Evolutionary conservation across 2,888 invertebrate genomes (phyloP).

Genomic region (Parascotia fuliginaria): DNA sequence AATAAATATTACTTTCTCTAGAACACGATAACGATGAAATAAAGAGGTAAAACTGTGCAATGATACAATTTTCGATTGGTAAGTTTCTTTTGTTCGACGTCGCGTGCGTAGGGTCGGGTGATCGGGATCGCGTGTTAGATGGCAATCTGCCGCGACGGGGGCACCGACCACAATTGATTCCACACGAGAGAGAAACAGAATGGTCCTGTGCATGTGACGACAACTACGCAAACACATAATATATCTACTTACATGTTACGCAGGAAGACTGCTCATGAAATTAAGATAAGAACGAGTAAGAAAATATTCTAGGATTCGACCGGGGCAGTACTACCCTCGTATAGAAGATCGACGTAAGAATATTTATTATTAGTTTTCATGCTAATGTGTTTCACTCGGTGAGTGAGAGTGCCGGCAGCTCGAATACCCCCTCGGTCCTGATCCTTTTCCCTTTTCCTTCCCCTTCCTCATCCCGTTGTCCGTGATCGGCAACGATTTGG

Average conservation of each 20-base stretch:
- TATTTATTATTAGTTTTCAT: too few relatives aligned
- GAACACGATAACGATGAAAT: slow-evolving; percentile 42
- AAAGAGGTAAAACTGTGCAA: slow-evolving; percentile 54
- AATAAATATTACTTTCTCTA: slow-evolving; percentile 26
- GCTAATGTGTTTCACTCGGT: too few relatives aligned
- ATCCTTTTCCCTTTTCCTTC: too few relatives aligned
- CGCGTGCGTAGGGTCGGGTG: slow-evolving; percentile 75
- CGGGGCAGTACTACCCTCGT: too few relatives aligned
- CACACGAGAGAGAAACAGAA: slow-evolving; percentile 56
- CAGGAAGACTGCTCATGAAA: slow-evolving; percentile 44
- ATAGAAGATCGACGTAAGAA: too few relatives aligned
- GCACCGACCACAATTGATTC: slow-evolving; percentile 80
- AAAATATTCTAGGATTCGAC: slow-evolving; percentile 38
- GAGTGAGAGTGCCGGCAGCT: too few relatives aligned
- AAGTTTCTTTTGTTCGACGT: slow-evolving; percentile 73
- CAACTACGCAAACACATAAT: slow-evolving; percentile 21
- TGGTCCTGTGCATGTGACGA: slow-evolving; percentile 45
- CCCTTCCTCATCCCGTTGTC: too few relatives aligned
- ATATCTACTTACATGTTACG: slow-evolving; percentile 24
- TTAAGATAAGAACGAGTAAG: slow-evolving; percentile 42
- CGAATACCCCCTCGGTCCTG: too few relatives aligned
- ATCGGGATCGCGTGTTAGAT: slow-evolving; percentile 81
- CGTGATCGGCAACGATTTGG: too few relatives aligned
- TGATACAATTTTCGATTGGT: slow-evolving; percentile 65
- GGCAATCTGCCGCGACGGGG: slow-evolving; percentile 72